These are phyloP conservation scores for Diaperis boleti DNA, from an alignment of 2,888 invertebrate genomes.

Conservation along the genomic window DNA sequence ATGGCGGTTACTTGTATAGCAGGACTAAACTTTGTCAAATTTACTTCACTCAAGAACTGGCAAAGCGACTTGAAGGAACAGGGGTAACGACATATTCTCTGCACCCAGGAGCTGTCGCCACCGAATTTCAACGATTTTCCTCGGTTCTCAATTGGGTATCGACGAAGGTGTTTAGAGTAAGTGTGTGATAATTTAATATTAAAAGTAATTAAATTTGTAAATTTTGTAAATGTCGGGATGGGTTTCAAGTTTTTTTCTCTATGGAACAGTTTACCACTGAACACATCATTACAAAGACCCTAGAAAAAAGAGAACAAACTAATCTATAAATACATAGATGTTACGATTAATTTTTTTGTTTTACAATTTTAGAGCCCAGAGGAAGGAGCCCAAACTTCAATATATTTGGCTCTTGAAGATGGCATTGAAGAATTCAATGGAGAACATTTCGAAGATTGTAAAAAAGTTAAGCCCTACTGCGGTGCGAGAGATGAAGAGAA, in stretches of 20 bases:
- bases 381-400: constrained; percentile 24
- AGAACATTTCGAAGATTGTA: constrained; percentile 30
- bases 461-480: constrained; percentile 16
- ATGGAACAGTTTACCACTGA: too few species aligned
- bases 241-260: too few species aligned
- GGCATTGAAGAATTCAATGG: constrained; percentile 19
- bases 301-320: too few species aligned
- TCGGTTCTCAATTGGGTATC: background rate
- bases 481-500: constrained; percentile 12
- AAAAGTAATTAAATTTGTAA: background rate
- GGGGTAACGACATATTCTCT: constrained; percentile 51
- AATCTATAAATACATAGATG: too few species aligned
- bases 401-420: constrained; percentile 22
- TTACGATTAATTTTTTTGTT: too few species aligned
- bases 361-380: constrained; percentile 9
- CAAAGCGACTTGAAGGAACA: constrained; percentile 42
- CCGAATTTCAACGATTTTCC: background rate
- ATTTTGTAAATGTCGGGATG: too few species aligned
- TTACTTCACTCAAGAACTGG: constrained; percentile 46
- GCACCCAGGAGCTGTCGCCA: constrained; percentile 54
- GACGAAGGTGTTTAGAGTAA: constrained; percentile 7
- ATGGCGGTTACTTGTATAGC: constrained; percentile 23
- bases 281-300: too few species aligned
- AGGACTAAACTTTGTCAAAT: constrained; percentile 46
- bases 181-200: background rate